phyloP scores from a whole-genome alignment of 2,888 invertebrate species.

The Xestia rhomboidea region DNA sequence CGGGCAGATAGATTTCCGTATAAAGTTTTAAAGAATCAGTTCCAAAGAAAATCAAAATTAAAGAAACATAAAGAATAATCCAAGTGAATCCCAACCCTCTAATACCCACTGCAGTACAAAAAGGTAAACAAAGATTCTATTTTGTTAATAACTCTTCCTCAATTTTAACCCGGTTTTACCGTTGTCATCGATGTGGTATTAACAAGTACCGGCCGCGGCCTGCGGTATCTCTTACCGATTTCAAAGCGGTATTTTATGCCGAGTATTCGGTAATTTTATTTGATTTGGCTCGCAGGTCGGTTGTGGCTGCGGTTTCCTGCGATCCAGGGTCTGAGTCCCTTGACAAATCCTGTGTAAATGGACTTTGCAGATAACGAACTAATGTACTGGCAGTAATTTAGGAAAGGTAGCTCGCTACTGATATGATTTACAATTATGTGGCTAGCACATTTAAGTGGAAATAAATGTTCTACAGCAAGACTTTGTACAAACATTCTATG shows the following conservation, averaged over 20 bases:
- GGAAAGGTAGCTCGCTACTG: not conserved
- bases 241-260: constrained; percentile 17
- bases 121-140: not conserved
- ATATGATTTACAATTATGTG: not conserved
- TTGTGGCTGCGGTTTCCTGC: constrained; percentile 18
- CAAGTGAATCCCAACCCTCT: not conserved
- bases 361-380: not conserved
- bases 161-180: constrained; percentile 8
- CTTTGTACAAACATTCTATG: not conserved
- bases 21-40: not conserved
- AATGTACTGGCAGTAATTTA: not conserved
- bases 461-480: not conserved
- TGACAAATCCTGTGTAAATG: not conserved
- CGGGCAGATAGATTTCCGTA: not conserved
- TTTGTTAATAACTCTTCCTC: constrained; percentile 17
- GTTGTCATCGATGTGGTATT: constrained; percentile 42
- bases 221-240: constrained; percentile 25
- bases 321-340: constrained; percentile 5
- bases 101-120: not conserved
- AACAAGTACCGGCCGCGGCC: constrained; percentile 17
- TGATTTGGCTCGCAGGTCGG: constrained; percentile 12
- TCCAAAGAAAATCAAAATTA: not conserved
- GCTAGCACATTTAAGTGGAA: not conserved
- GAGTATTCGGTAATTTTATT: constrained; percentile 31
- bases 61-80: not conserved